Base-by-base conservation (phyloP, 2,888 invertebrate genomes). In the Tetropium fuscum region DNA sequence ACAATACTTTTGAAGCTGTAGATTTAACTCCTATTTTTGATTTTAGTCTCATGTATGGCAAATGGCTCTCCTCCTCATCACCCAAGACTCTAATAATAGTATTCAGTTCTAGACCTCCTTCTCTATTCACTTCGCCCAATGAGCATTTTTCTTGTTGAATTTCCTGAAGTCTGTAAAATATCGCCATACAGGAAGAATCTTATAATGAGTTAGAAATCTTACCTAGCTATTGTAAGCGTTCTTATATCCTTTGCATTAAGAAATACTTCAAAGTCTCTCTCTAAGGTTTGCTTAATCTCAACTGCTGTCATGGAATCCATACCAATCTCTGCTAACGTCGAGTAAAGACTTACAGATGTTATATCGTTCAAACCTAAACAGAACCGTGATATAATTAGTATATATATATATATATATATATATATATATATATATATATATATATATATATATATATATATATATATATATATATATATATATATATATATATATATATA, bases 301-400 rank as follows among this genome's bases (percentile, higher is more conserved):
- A 97, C 94, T 0, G 94, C 94, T 95, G 96, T 97, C 85, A 98
- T 89, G 1, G 97, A 97, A 83, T 98, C 97, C 89, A 98, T 93
- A 22, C 98, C 98, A 63, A 98, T 84, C 78, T 98, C 97, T 1
- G 94, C 92, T 1, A 98, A 83, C 0, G 90, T 88, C 0, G 89
- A 86, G 73, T 89, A 88, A 60, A 87, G 85, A 36, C 90, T 90
- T 1, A 89, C 86, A 0, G 87, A 87, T 81, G 90, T 92, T 75
- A 87, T 79, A 73, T 91, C 90, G 15, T 1, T 53, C 1, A 53
- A 3, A 53, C 53, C 53, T 53, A 16, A 18, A 18, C n/a, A n/a
- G n/a, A n/a, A n/a, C n/a, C n/a, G n/a, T n/a, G n/a, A n/a, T n/a
- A n/a, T n/a, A n/a, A n/a, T n/a, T n/a, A n/a, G n/a, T n/a, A n/a